phyloP scores from a whole-genome alignment of 2,888 invertebrate species.

The Hybos culiciformis region DNA sequence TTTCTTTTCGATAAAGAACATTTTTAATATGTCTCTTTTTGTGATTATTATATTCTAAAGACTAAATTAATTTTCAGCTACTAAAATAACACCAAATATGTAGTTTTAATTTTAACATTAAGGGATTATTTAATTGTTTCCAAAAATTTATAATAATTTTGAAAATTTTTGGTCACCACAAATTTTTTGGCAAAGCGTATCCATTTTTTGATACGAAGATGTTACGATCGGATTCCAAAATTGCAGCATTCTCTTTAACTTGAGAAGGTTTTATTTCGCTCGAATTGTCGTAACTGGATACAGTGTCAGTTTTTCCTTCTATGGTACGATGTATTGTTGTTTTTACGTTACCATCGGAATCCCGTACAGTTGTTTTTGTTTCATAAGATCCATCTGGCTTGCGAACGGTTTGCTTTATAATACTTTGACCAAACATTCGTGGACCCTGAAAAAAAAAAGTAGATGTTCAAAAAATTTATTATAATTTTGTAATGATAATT shows the following conservation, averaged over 20 bases:
- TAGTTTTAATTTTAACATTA: no score
- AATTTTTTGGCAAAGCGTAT: constrained; percentile 35
- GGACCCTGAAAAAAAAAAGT: constrained; percentile 21
- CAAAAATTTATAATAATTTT: constrained; percentile 10
- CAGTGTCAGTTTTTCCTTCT: constrained; percentile 30
- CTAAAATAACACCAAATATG: not conserved
- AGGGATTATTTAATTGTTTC: not conserved
- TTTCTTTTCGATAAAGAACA: no score
- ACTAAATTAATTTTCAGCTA: constrained; percentile 2
- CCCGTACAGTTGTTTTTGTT: constrained; percentile 40
- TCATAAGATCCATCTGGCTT: constrained; percentile 45
- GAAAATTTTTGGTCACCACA: constrained; percentile 37
- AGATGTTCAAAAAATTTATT: no score
- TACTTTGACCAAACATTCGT: constrained; percentile 39
- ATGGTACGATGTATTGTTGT: constrained; percentile 39
- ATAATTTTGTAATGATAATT: no score
- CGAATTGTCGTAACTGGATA: constrained; percentile 22
- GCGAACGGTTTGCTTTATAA: constrained; percentile 40
- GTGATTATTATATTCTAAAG: no score
- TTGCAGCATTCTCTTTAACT: constrained; percentile 6
- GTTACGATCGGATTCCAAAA: constrained; percentile 25
- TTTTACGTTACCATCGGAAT: constrained; percentile 45
- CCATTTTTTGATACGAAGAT: constrained; percentile 34
- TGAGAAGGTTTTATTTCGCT: not conserved
- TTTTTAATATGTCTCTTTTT: no score